Conservation (phyloP, 2,888 invertebrate species). For the Apantesis nais region DNA sequence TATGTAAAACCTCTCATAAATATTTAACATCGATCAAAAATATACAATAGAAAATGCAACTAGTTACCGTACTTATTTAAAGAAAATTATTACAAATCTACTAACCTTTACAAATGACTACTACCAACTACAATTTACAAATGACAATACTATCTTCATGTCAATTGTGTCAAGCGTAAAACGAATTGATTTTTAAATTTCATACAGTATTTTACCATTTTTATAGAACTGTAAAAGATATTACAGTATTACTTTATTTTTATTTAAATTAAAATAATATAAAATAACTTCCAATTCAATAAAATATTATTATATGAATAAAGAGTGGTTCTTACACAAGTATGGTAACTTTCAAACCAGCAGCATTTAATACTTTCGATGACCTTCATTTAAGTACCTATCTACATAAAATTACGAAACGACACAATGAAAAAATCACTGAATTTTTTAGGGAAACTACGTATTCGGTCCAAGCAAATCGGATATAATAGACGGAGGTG, state of each 20-base stretch:
- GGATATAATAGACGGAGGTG: slow-evolving; percentile 55
- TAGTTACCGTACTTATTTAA: too few species aligned
- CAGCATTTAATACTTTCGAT: slow-evolving; percentile 24
- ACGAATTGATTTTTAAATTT: background rate
- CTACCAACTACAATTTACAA: background rate
- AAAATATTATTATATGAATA: too few species aligned
- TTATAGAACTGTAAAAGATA: slow-evolving; percentile 20
- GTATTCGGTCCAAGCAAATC: slow-evolving; percentile 44
- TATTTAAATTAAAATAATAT: too few species aligned
- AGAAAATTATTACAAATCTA: background rate
- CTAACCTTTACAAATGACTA: too few species aligned
- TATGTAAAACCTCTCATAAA: too few species aligned
- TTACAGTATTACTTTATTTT: too few species aligned
- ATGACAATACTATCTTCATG: background rate
- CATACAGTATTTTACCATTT: background rate
- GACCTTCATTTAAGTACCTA: slow-evolving; percentile 5
- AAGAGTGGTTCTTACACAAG: slow-evolving; percentile 26
- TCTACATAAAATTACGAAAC: slow-evolving; percentile 9
- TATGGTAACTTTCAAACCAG: slow-evolving; percentile 20
- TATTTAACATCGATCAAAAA: too few species aligned
- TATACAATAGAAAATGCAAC: too few species aligned
- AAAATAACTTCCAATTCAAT: too few species aligned
- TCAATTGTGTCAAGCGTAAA: background rate
- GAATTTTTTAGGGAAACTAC: slow-evolving; percentile 25
- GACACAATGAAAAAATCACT: slow-evolving; percentile 31